phyloP scores from a whole-genome alignment of 2,888 invertebrate genomes.

The Leucoptera coffeella region DNA sequence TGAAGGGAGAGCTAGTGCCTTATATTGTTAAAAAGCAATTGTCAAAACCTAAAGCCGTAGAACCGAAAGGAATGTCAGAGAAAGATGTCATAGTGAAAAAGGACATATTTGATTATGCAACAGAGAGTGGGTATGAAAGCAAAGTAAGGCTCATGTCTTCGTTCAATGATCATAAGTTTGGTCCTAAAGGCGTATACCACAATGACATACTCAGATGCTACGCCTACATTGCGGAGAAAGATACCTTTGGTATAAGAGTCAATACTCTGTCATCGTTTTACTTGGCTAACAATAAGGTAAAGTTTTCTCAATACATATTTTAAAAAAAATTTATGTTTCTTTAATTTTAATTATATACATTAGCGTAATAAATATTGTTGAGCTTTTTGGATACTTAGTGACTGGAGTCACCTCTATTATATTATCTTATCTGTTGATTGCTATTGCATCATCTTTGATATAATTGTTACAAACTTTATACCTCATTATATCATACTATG shows the following conservation, averaged over 20 bases:
- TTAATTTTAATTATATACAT: no score
- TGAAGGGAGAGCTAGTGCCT: slow-evolving; percentile 79
- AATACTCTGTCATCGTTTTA: slow-evolving; percentile 83
- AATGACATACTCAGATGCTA: slow-evolving; percentile 77
- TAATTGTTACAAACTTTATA: no score
- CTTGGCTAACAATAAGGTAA: slow-evolving; percentile 73
- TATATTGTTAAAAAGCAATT: slow-evolving; percentile 82
- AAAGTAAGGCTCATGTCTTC: slow-evolving; percentile 63
- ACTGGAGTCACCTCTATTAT: no score
- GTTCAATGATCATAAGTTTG: slow-evolving; percentile 67
- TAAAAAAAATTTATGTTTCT: no score
- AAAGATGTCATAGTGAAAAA: slow-evolving; percentile 36
- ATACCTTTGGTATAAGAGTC: slow-evolving; percentile 69
- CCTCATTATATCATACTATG: no score
- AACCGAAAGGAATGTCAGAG: slow-evolving; percentile 55
- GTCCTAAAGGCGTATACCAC: slow-evolving; percentile 63
- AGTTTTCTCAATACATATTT: no score
- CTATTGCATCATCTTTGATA: no score
- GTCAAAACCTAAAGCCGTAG: slow-evolving; percentile 50
- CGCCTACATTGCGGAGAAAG: slow-evolving; percentile 62
- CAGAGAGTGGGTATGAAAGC: slow-evolving; percentile 56
- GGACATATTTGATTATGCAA: slow-evolving; percentile 63
- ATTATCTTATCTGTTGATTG: no score
- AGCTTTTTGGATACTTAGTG: no score
- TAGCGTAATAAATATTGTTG: no score